These are phyloP conservation scores for Euwallacea similis DNA, from an alignment of 1,140 invertebrate species.

Conservation along the genomic window DNA sequence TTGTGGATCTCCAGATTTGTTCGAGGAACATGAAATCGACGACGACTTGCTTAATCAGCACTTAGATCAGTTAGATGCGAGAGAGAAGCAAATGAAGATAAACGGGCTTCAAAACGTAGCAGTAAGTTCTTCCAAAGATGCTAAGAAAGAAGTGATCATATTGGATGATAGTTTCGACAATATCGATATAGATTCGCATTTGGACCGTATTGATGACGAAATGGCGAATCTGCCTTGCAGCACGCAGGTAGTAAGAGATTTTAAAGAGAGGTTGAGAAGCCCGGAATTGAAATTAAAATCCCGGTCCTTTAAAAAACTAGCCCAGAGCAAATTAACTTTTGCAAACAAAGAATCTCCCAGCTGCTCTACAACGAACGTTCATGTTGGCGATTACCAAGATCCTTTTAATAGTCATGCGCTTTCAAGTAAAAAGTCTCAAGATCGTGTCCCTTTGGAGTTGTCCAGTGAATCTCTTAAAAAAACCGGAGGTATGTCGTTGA, in stretches of 20 bases:
- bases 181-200: conserved; percentile 43
- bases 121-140: not conserved
- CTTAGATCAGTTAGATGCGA: conserved; percentile 21
- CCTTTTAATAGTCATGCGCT: too few species aligned
- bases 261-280: conserved; percentile 15
- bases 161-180: conserved; percentile 39
- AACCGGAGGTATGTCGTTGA: not conserved
- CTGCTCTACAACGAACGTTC: conserved; percentile 5
- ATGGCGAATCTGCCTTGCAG: conserved; percentile 28
- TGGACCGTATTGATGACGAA: conserved; percentile 42
- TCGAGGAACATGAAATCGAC: conserved; percentile 41
- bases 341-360: not conserved
- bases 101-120: too few species aligned
- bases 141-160: conserved; percentile 5
- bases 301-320: conserved; percentile 8
- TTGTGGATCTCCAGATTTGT: conserved; percentile 41
- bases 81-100: not conserved
- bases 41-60: conserved; percentile 31
- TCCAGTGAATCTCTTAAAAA: not conserved
- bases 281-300: conserved; percentile 9
- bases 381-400: not conserved
- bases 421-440: not conserved
- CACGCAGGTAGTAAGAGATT: conserved; percentile 15
- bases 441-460: not conserved
- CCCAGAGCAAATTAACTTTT: conserved; percentile 25